phyloP scores from a whole-genome alignment of 2,888 invertebrate species.

The Acanthosoma haemorrhoidale region DNA sequence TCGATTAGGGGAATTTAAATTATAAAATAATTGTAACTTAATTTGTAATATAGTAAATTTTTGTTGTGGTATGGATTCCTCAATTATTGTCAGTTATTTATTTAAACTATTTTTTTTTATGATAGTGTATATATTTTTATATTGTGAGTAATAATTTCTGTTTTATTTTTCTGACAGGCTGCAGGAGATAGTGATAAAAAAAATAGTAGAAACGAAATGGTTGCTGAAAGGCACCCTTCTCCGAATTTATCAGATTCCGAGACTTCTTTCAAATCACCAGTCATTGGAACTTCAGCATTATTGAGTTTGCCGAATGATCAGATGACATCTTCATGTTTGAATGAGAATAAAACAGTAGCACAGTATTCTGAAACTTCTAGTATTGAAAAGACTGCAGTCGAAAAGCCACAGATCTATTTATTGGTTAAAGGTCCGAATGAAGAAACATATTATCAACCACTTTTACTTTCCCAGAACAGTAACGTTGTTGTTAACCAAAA shows the following conservation, averaged over 20 bases:
- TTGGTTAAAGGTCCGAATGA: constrained; percentile 31
- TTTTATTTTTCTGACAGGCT: background rate
- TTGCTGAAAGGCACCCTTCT: background rate
- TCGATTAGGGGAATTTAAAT: too few species aligned
- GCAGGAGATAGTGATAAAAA: background rate
- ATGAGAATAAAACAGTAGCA: background rate
- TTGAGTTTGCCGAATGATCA: background rate
- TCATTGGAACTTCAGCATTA: background rate
- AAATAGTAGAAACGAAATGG: background rate
- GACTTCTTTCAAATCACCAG: background rate
- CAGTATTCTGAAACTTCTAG: background rate
- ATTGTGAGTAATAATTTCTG: too few species aligned
- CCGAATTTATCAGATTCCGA: background rate
- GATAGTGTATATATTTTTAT: too few species aligned
- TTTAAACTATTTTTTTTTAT: too few species aligned
- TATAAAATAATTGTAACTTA: too few species aligned
- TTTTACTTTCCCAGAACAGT: constrained; percentile 9
- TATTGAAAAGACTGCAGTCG: background rate
- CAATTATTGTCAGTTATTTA: too few species aligned
- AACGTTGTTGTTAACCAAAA: background rate
- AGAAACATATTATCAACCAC: constrained; percentile 28
- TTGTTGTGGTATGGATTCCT: too few species aligned
- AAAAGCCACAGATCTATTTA: constrained; percentile 27
- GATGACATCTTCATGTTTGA: background rate
- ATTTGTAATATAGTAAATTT: too few species aligned